These are phyloP conservation scores for Murina feae DNA, from an alignment of 2,113 vertebrate genomes.

Conservation along the genomic window DNA sequence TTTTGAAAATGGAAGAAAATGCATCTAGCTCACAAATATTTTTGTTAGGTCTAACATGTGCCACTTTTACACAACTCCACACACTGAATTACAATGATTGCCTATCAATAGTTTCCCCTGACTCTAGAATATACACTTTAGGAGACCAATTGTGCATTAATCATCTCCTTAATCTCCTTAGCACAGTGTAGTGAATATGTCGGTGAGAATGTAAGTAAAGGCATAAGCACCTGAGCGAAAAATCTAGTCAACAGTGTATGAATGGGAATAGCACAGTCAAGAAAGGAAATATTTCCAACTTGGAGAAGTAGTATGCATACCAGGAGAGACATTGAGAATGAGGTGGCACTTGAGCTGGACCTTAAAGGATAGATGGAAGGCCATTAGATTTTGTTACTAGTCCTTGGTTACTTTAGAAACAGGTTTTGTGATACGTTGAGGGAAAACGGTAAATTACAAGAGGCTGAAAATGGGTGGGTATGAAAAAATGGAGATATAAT, in stretches of 20 bases:
- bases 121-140: neutral
- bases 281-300: neutral
- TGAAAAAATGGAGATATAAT: neutral
- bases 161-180: neutral
- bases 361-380: neutral
- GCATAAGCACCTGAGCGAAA: neutral
- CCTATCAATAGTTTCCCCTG: neutral
- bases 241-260: neutral
- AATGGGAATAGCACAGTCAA: neutral
- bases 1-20: conserved; percentile 25
- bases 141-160: neutral
- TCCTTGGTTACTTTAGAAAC: neutral
- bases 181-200: neutral
- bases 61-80: neutral
- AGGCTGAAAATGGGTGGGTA: neutral
- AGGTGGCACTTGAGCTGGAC: neutral
- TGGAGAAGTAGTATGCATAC: neutral
- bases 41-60: neutral
- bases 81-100: neutral
- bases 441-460: neutral
- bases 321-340: neutral
- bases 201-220: neutral
- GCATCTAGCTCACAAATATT: neutral
- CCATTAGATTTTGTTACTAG: neutral
- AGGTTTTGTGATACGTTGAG: neutral